Base-by-base conservation (phyloP, 2,888 invertebrate genomes). In the Polydrusus cervinus region DNA sequence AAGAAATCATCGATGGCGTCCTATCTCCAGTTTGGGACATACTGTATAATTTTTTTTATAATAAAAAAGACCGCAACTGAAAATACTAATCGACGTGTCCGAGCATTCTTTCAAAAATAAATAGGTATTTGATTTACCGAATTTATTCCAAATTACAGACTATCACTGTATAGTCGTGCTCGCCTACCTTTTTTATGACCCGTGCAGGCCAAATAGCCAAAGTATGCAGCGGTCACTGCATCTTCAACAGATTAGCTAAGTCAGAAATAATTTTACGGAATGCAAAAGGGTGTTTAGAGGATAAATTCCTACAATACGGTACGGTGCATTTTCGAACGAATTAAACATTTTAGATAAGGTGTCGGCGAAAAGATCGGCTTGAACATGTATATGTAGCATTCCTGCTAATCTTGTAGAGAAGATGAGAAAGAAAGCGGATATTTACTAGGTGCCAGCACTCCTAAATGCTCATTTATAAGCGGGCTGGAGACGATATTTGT, bases 221-320 rank as follows among this genome's bases (percentile, higher is more conserved):
- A 73, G 72, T 60, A 49, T 43, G 51, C 61, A 51, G 66, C 72
- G 65, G 71, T 72, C 71, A 72, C 60, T 67, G 61, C 16, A 51
- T 66, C 55, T 72, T 47, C 71, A 10, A 72, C 66, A 66, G 65
- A 65, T 72, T 72, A 72, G 66, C 47, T 43, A 1, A 72, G 61
- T 66, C 72, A 73, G 72, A 73, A 68, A 74, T 74, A 67, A 73
- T 67, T 73, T 73, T 69, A 67, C 38, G 73, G 76, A 78, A 78
- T 78, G 75, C 76, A 61, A 74, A 77, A 79, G 77, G 77, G 80
- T 80, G 80, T 79, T 80, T 74, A 65, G 69, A 69, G 80, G 80
- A 81, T 81, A 80, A 78, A 81, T 80, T 79, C 77, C 75, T 76
- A 77, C 78, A 78, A 75, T 70, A 65, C 74, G 66, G 70, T 49